These are phyloP conservation scores for Sinocyclocheilus grahami DNA, from an alignment of 2,113 vertebrate species.

Conservation along the genomic window DNA sequence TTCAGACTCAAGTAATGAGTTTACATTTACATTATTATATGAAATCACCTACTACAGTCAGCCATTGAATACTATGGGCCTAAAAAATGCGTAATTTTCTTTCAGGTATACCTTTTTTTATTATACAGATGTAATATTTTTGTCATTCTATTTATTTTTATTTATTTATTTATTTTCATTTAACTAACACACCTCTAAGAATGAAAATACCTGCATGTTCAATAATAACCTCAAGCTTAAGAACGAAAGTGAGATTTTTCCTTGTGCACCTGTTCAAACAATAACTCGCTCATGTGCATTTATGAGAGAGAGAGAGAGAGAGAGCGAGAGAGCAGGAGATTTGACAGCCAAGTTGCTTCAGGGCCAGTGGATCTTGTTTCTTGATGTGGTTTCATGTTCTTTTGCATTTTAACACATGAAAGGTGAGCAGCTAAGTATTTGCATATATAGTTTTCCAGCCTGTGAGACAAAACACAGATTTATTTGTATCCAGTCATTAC, in stretches of 20 bases:
- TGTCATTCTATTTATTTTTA: too few relatives aligned
- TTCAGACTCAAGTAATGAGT: too few relatives aligned
- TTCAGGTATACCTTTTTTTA: too few relatives aligned
- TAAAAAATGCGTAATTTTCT: too few relatives aligned
- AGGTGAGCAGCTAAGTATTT: neutral
- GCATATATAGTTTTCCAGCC: neutral
- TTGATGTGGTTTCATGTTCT: neutral
- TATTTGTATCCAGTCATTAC: neutral
- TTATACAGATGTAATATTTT: too few relatives aligned
- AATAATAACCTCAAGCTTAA: neutral
- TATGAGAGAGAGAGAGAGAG: neutral
- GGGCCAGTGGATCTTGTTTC: neutral
- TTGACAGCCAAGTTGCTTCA: neutral
- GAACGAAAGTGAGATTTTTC: neutral
- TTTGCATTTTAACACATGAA: slow-evolving; percentile 1
- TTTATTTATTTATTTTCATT: too few relatives aligned
- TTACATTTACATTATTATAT: too few relatives aligned
- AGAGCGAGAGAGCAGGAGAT: neutral
- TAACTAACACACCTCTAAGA: too few relatives aligned
- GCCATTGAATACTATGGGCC: too few relatives aligned
- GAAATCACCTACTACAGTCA: too few relatives aligned
- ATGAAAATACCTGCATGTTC: too few relatives aligned
- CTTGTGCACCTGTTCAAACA: slow-evolving; percentile 10
- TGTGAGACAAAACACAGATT: neutral
- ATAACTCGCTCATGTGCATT: neutral